Evolutionary conservation across 2,113 vertebrate genomes (phyloP).

Genomic region (Psammodynastes pulverulentus): DNA sequence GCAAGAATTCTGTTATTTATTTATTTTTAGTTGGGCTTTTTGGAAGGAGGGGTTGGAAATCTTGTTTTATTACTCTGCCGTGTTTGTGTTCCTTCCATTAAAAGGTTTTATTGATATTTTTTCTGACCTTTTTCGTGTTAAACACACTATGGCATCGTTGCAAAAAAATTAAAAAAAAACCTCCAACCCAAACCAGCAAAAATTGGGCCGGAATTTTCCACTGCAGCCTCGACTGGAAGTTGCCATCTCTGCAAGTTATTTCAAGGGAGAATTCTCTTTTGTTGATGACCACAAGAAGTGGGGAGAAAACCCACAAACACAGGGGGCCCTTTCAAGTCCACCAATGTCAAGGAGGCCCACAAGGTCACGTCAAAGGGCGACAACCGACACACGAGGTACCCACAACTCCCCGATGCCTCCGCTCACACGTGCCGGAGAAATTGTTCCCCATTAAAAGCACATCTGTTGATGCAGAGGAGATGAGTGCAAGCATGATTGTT

Average conservation of each 20-base stretch:
- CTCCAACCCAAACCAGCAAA: not conserved
- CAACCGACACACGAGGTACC: not conserved
- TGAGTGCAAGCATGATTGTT: constrained; percentile 40
- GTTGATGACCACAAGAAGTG: not conserved
- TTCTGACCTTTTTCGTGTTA: not conserved
- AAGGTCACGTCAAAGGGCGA: not conserved
- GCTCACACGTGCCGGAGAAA: not conserved
- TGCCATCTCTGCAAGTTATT: not conserved
- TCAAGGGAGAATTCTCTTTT: not conserved
- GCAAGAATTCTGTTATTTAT: not conserved
- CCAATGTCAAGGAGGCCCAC: not conserved
- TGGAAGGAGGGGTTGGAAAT: not conserved
- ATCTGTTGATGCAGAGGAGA: constrained; percentile 44
- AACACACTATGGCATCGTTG: not conserved
- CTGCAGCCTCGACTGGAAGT: not conserved
- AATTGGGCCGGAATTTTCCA: not conserved
- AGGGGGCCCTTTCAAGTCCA: not conserved
- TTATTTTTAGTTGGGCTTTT: not conserved
- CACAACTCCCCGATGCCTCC: not conserved
- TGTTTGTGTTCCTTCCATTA: not conserved
- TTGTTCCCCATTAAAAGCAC: constrained; percentile 19
- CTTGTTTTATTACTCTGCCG: not conserved
- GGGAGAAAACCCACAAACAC: no score
- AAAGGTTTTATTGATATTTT: not conserved
- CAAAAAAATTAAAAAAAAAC: not conserved